Evolutionary conservation across 1,140 invertebrate genomes (phyloP).

Genomic region (Caenorhabditis tropicalis): DNA sequence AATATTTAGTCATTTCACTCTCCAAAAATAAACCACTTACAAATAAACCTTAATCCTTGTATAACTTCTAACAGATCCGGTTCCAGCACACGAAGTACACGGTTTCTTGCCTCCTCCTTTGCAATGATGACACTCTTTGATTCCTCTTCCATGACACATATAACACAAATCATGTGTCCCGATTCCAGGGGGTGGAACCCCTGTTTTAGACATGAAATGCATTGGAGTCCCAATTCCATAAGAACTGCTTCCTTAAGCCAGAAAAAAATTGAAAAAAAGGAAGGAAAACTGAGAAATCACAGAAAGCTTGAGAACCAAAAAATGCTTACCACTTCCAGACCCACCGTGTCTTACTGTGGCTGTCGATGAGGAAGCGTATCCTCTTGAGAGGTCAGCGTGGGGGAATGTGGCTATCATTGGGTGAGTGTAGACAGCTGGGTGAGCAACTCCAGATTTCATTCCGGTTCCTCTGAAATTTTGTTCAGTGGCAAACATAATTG

Average conservation of each 20-base stretch:
- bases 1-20: no score
- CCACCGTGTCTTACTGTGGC: slow-evolving; percentile 62
- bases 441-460: slow-evolving; percentile 72
- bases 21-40: no score
- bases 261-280: background rate
- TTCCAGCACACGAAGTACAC: slow-evolving; percentile 67
- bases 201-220: slow-evolving; percentile 72
- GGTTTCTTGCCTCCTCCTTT: slow-evolving; percentile 71
- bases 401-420: slow-evolving; percentile 72
- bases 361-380: slow-evolving; percentile 65
- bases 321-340: slow-evolving; percentile 33
- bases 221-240: slow-evolving; percentile 71
- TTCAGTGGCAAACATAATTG: background rate
- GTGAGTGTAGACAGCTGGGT: slow-evolving; percentile 71
- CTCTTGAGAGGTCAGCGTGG: slow-evolving; percentile 64
- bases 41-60: slow-evolving; percentile 71
- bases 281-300: background rate
- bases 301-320: background rate
- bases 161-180: slow-evolving; percentile 69
- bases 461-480: slow-evolving; percentile 68
- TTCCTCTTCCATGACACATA: slow-evolving; percentile 69
- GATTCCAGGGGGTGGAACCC: slow-evolving; percentile 70
- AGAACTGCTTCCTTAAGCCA: slow-evolving; percentile 53
- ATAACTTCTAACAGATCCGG: slow-evolving; percentile 65
- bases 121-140: slow-evolving; percentile 70